Percentiles rank a stretch among this genome's conserved stretches.
Evolutionary conservation across 2,888 invertebrate genomes (phyloP).

Genomic region (Limenitis camilla): DNA sequence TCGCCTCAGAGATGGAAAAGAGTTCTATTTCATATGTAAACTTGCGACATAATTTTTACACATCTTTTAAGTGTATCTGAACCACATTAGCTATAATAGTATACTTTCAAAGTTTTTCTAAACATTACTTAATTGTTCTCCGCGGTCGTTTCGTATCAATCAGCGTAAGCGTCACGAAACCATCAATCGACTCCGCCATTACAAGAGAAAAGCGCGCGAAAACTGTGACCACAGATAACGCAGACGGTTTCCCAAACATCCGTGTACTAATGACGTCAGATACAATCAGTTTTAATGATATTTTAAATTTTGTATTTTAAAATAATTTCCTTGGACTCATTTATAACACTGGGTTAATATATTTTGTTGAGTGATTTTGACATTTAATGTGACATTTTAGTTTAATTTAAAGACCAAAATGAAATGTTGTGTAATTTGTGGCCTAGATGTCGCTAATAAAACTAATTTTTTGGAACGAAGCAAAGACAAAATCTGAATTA

Average conservation of each 20-base stretch:
- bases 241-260: constrained; percentile 27
- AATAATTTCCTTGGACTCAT: constrained; percentile 3
- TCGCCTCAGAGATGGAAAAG: no score
- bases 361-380: constrained; percentile 5
- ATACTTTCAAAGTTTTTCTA: no score
- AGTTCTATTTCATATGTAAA: no score
- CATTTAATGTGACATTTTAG: no score
- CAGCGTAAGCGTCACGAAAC: constrained; percentile 13
- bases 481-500: constrained; percentile 18
- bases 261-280: constrained; percentile 17
- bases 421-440: constrained; percentile 7
- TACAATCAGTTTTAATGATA: constrained; percentile 10
- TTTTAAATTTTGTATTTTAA: constrained; percentile 1
- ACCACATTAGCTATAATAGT: no score
- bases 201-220: constrained; percentile 44
- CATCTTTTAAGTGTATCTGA: no score
- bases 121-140: neutral
- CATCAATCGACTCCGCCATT: constrained; percentile 29
- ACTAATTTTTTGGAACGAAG: constrained; percentile 1
- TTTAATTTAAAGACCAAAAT: constrained; percentile 8
- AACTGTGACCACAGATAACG: constrained; percentile 31
- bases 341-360: constrained; percentile 4
- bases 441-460: constrained; percentile 13
- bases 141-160: constrained; percentile 13
- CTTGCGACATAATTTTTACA: no score